Percentiles rank a stretch among this genome's conserved stretches.
These are phyloP conservation scores for Pachyuromys duprasi DNA, from an alignment of 2,797 vertebrate species.

Conservation along the genomic window DNA sequence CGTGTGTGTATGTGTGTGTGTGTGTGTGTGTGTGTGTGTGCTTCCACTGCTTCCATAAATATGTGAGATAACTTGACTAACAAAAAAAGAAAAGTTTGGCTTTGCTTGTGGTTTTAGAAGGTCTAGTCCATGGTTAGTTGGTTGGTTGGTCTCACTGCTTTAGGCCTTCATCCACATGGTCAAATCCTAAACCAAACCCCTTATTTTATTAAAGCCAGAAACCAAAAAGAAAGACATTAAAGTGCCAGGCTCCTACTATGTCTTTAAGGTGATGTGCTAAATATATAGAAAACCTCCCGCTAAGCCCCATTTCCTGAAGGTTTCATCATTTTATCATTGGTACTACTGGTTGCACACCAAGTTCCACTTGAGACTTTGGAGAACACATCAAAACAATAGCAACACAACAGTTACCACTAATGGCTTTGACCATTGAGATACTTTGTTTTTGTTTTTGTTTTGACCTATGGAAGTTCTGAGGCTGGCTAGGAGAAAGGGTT, in stretches of 20 bases:
- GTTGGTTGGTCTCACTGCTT: not conserved
- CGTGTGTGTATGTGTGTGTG: not conserved
- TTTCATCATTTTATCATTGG: not conserved
- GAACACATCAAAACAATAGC: not conserved
- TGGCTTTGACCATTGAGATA: not conserved
- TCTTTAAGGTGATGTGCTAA: not conserved
- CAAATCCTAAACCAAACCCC: not conserved
- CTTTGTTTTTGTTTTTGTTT: too few species aligned
- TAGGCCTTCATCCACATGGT: not conserved
- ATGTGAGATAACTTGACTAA: not conserved
- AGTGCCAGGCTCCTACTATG: too few species aligned
- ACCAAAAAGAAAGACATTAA: not conserved
- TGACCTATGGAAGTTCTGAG: not conserved
- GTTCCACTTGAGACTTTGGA: not conserved
- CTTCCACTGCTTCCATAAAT: not conserved
- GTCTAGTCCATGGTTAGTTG: not conserved
- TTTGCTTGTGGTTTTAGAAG: not conserved
- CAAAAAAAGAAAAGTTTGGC: not conserved
- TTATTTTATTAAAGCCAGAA: not conserved
- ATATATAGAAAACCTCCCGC: not conserved
- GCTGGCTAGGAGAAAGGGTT: not conserved
- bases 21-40: too few species aligned
- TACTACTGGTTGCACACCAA: not conserved
- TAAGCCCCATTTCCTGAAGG: not conserved
- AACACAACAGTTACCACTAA: not conserved